These are phyloP conservation scores for Drosophila pectinifera DNA, from an alignment of 1,140 invertebrate species.

Conservation along the genomic window DNA sequence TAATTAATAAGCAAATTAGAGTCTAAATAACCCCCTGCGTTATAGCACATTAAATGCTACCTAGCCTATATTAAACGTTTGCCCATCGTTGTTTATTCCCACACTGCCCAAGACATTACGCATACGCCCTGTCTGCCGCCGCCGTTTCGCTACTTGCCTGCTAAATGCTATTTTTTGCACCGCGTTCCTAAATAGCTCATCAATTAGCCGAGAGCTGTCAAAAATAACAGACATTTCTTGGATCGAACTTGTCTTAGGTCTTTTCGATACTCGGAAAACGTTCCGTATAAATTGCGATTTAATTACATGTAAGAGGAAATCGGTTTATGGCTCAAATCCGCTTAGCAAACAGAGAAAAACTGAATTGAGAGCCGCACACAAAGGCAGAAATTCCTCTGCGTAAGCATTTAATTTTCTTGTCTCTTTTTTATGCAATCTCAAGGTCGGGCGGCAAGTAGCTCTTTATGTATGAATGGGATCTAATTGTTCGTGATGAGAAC, in stretches of 20 bases:
- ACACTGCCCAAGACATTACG: constrained; percentile 15
- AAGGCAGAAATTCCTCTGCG: constrained; percentile 44
- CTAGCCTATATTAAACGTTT: neutral
- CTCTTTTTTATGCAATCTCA: constrained; percentile 56
- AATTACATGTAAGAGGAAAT: constrained; percentile 68
- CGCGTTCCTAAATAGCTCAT: constrained; percentile 19
- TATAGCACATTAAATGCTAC: neutral
- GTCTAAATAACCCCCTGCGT: neutral
- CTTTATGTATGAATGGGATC: constrained; percentile 79
- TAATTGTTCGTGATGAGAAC: constrained; percentile 73
- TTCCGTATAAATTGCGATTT: constrained; percentile 48
- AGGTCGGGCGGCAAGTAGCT: constrained; percentile 74
- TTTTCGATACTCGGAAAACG: constrained; percentile 4
- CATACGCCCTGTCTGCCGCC: constrained; percentile 36
- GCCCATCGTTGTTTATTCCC: constrained; percentile 1
- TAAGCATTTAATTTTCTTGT: constrained; percentile 58
- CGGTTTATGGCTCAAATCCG: constrained; percentile 52
- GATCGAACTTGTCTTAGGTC: constrained; percentile 1
- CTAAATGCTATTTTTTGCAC: constrained; percentile 34
- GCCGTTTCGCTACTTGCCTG: constrained; percentile 1
- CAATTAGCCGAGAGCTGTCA: constrained; percentile 55
- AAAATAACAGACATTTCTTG: constrained; percentile 27
- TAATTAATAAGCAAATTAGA: neutral
- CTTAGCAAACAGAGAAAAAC: constrained; percentile 23
- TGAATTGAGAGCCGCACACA: constrained; percentile 29